A percentile compares a stretch with the other conserved stretches of the same genome.
Conservation (phyloP, 2,113 vertebrate genomes). For the Holacanthus passer region DNA sequence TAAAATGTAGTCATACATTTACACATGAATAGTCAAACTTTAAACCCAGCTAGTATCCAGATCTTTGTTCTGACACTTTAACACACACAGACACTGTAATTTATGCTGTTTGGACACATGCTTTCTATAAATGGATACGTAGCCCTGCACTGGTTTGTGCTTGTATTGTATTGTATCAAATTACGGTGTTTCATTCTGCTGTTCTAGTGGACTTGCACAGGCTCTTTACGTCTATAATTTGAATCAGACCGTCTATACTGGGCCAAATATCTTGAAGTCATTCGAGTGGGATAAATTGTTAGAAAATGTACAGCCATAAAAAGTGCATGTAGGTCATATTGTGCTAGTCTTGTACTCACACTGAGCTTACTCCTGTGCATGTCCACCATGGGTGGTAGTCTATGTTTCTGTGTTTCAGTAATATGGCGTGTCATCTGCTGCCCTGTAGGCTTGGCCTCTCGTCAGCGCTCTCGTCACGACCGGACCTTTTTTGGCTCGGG, state of each 20-base stretch:
- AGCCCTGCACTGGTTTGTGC: no score
- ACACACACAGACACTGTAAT: neutral
- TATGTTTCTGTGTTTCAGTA: neutral
- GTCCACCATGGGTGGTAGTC: conserved; percentile 14
- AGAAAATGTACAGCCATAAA: neutral
- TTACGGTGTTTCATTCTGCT: neutral
- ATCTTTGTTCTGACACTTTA: neutral
- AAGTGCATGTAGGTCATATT: conserved; percentile 39
- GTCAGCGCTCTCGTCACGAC: conserved; percentile 18
- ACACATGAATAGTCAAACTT: neutral
- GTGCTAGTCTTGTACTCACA: neutral
- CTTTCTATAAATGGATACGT: no score
- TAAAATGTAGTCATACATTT: neutral
- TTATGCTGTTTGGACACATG: neutral
- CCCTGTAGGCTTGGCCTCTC: conserved; percentile 18
- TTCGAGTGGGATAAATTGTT: conserved; percentile 12
- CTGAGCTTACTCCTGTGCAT: neutral
- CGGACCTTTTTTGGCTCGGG: neutral
- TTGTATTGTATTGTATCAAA: neutral
- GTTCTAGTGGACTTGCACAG: neutral
- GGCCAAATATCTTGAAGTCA: conserved; percentile 23
- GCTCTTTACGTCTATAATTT: neutral
- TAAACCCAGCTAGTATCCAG: neutral
- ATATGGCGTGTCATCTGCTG: conserved; percentile 27
- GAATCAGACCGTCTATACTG: neutral